Evolutionary conservation across 2,888 invertebrate species (phyloP), one percentile per base, ranked within the genome.

Genomic region (Harpagoxenus sublaevis): DNA sequence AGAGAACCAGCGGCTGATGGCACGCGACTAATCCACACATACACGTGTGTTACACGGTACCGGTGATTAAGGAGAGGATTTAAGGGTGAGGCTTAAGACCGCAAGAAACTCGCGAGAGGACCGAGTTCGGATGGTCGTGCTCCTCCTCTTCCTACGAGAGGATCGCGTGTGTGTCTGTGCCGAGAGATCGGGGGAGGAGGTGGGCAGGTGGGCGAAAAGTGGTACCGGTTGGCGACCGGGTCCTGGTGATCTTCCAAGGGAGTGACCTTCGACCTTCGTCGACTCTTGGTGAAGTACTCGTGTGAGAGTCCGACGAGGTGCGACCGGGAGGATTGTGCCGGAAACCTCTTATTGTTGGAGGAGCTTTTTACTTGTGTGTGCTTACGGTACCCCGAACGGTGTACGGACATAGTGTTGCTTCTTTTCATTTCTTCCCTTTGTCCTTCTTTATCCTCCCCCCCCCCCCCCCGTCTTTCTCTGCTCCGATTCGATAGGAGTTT

Each of bases 131-230:
- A 12, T 53, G 45, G 82, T 77, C 45, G 55, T 48, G 55, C n/a
- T 55, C 28, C 31, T 39, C 18, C n/a, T 79, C 42, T 51, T 12
- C 51, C 51, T 28, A 6, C 39, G 35, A 12, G 53, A 71, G 73
- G 15, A 55, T 53, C 78, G 85, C 84, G 75, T 75, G 82, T 82
- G 82, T 65, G 63, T 75, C 42, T 75, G 88, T 87, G 89, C 57
- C 53, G 77, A 70, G 57, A 84, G 42, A 57, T 89, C n/a, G 71
- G 83, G 73, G 55, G 15, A 12, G 55, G 39, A 71, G 79, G 35
- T 71, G 70, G 18, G n/a, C 18, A 55, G 45, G 45, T 68, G 83
- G 23, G 28, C 39, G 53, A 15, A 9, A 62, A 65, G 65, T 68
- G 66, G 18, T 74, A 35, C 31, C 75, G n/a, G 9, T 12, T 48